phyloP scores from a whole-genome alignment of 1,140 invertebrate species.

The Pararge aegeria region DNA sequence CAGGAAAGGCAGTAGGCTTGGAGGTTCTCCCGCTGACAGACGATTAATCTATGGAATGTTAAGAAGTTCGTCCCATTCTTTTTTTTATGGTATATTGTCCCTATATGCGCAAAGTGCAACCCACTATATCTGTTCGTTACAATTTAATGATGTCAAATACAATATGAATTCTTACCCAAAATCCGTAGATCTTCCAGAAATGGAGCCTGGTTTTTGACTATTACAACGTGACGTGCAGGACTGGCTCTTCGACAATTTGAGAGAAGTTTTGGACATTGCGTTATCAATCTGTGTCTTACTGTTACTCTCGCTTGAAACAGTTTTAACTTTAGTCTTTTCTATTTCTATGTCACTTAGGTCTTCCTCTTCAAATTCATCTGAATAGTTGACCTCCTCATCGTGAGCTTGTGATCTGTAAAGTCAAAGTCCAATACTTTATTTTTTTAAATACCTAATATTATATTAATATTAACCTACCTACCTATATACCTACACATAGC shows the following conservation, averaged over 20 bases:
- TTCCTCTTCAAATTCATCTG: slow-evolving; percentile 76
- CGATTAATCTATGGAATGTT: too few species aligned
- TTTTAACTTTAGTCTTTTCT: slow-evolving; percentile 33
- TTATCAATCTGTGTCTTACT: slow-evolving; percentile 34
- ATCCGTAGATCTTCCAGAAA: slow-evolving; percentile 52
- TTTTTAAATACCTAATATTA: too few species aligned
- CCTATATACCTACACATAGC: too few species aligned
- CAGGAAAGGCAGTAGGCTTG: too few species aligned
- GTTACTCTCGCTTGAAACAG: slow-evolving; percentile 26
- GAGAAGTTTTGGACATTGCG: slow-evolving; percentile 13
- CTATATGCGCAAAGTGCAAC: too few species aligned
- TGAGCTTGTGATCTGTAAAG: slow-evolving; percentile 10
- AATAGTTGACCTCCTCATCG: slow-evolving; percentile 56
- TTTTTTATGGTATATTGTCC: too few species aligned
- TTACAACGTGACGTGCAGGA: slow-evolving; percentile 39
- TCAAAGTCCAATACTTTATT: too few species aligned
- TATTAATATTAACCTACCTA: too few species aligned
- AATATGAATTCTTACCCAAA: slow-evolving; percentile 51
- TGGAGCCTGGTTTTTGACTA: slow-evolving; percentile 46
- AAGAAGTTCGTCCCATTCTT: too few species aligned
- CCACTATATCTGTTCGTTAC: too few species aligned
- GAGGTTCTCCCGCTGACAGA: too few species aligned
- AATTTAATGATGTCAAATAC: too few species aligned
- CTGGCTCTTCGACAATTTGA: slow-evolving; percentile 61
- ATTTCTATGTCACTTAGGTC: slow-evolving; percentile 49